phyloP scores from a whole-genome alignment of 2,113 vertebrate species.

The Gavialis gangeticus region DNA sequence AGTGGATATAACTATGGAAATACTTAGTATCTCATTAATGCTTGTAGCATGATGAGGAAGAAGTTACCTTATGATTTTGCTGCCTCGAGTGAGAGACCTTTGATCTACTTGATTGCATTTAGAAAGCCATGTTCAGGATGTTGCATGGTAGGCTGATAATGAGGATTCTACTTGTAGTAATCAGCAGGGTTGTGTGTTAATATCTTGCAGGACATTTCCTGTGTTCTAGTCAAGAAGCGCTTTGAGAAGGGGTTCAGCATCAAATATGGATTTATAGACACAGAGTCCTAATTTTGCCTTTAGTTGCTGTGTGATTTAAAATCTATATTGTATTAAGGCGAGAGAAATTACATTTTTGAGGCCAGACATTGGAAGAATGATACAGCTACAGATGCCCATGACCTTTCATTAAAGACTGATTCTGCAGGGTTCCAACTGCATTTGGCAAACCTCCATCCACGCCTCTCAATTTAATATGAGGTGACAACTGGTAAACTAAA shows the following conservation, averaged over 20 bases:
- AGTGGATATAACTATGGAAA: not conserved
- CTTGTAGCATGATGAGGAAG: conserved; percentile 1
- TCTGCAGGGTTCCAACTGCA: not conserved
- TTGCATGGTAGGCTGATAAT: not conserved
- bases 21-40: conserved; percentile 49
- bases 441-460: not conserved
- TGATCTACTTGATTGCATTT: not conserved
- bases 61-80: not conserved
- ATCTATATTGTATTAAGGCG: not conserved
- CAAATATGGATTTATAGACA: not conserved
- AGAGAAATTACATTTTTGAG: not conserved
- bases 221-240: not conserved
- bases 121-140: conserved; percentile 1
- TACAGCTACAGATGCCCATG: not conserved
- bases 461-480: not conserved
- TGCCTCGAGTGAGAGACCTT: not conserved
- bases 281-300: not conserved
- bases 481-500: not conserved
- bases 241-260: not conserved
- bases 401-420: not conserved
- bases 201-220: conserved; percentile 15
- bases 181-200: not conserved
- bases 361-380: not conserved
- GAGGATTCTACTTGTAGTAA: not conserved
- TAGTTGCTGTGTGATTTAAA: not conserved